A percentile compares a stretch with the other conserved stretches of the same genome.
These are phyloP conservation scores for Alligator sinensis DNA, from an alignment of 2,113 vertebrate species.

Conservation along the genomic window DNA sequence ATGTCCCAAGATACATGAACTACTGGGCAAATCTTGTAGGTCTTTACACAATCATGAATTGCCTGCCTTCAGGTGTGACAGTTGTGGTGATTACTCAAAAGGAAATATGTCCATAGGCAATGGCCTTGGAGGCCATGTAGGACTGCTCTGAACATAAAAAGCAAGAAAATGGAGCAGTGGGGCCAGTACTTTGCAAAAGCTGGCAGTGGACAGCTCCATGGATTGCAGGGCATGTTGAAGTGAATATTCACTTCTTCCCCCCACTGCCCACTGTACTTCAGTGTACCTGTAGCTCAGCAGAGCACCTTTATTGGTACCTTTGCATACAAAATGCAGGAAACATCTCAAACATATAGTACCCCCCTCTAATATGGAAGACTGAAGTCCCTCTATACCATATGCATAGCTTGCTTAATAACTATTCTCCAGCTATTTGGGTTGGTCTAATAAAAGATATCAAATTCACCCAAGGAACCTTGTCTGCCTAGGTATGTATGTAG, in stretches of 20 bases:
- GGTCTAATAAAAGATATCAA: too few species aligned
- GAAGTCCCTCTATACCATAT: background rate
- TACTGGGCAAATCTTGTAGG: background rate
- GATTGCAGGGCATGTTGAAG: background rate
- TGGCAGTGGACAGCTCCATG: background rate
- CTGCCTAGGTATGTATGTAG: background rate
- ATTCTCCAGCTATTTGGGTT: too few species aligned
- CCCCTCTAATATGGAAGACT: slow-evolving; percentile 35
- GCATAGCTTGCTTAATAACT: background rate
- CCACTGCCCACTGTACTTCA: background rate
- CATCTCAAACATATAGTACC: background rate
- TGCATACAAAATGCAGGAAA: background rate
- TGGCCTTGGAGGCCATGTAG: background rate
- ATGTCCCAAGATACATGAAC: slow-evolving; percentile 25
- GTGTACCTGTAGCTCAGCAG: background rate
- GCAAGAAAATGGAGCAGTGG: accelerated
- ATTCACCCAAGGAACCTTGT: too few species aligned
- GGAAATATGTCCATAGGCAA: background rate
- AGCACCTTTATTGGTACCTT: background rate
- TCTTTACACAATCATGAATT: background rate
- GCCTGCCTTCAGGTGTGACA: background rate
- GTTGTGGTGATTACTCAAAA: background rate
- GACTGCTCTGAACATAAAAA: background rate
- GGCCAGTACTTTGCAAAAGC: slow-evolving; percentile 6
- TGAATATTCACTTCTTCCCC: background rate